phyloP scores from a whole-genome alignment of 2,113 vertebrate genomes.

The Panthera leo region DNA sequence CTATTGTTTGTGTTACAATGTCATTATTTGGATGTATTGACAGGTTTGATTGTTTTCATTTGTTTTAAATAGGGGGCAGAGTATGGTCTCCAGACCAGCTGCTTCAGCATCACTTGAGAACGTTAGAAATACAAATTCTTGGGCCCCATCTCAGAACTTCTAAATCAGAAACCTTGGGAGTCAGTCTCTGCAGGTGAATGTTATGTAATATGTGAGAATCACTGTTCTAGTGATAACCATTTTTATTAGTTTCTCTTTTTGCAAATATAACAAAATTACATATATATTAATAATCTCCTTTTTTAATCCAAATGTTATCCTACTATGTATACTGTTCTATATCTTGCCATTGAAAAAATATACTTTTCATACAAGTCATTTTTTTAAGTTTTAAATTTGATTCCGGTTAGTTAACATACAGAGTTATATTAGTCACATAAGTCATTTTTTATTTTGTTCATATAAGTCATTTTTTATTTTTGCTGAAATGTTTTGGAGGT shows the following conservation, averaged over 20 bases:
- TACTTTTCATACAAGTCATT: background rate
- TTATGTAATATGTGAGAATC: background rate
- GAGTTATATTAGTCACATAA: background rate
- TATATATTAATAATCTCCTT: background rate
- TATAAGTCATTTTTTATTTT: background rate
- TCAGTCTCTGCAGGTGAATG: background rate
- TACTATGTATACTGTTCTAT: background rate
- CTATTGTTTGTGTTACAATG: background rate
- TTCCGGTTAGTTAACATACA: background rate
- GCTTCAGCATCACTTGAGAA: background rate
- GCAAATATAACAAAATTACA: background rate
- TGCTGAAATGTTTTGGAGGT: background rate
- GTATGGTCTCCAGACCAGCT: background rate
- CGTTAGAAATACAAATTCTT: background rate
- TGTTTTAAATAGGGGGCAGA: background rate
- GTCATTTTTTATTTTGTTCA: background rate
- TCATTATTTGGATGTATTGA: background rate
- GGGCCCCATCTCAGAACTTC: background rate
- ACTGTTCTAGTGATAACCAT: background rate
- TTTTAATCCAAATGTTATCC: background rate
- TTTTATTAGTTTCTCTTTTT: background rate
- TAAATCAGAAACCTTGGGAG: background rate
- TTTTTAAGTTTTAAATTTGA: background rate
- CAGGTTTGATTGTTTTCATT: background rate
- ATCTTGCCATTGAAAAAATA: conserved; percentile 10